These are phyloP conservation scores for Bubo scandiacus DNA, from an alignment of 2,113 vertebrate species.

Conservation along the genomic window DNA sequence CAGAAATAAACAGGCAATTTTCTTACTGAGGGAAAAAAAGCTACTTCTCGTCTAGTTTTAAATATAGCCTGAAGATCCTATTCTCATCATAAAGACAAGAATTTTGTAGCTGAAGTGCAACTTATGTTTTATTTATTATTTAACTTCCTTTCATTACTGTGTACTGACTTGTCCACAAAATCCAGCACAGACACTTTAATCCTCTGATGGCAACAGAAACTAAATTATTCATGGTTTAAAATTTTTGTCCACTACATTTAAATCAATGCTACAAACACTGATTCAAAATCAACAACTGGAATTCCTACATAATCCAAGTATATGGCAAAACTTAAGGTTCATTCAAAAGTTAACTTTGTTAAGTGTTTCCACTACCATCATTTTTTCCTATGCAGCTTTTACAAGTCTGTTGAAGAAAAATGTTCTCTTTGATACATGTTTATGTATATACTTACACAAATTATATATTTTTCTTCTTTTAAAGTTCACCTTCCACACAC, in stretches of 20 bases:
- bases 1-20: conserved; percentile 7
- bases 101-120: conserved; percentile 38
- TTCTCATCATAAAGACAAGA: conserved; percentile 28
- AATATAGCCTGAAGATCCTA: conserved; percentile 27
- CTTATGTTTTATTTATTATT: conserved; percentile 65
- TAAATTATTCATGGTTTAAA: conserved; percentile 52
- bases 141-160: conserved; percentile 51
- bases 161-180: conserved; percentile 48
- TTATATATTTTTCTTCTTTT: background rate
- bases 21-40: background rate
- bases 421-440: background rate
- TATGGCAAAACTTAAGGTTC: background rate
- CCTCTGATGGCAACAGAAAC: background rate
- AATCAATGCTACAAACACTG: conserved; percentile 57
- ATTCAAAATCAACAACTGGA: background rate
- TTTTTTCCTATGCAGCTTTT: background rate
- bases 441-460: background rate
- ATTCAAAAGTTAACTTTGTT: background rate
- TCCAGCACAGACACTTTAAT: conserved; percentile 43
- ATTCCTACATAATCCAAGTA: background rate
- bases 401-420: background rate
- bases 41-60: conserved; percentile 9
- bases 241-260: conserved; percentile 47
- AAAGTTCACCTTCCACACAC: background rate
- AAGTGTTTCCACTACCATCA: background rate